phyloP scores from a whole-genome alignment of 2,113 vertebrate genomes.

The Gymnarchus niloticus region DNA sequence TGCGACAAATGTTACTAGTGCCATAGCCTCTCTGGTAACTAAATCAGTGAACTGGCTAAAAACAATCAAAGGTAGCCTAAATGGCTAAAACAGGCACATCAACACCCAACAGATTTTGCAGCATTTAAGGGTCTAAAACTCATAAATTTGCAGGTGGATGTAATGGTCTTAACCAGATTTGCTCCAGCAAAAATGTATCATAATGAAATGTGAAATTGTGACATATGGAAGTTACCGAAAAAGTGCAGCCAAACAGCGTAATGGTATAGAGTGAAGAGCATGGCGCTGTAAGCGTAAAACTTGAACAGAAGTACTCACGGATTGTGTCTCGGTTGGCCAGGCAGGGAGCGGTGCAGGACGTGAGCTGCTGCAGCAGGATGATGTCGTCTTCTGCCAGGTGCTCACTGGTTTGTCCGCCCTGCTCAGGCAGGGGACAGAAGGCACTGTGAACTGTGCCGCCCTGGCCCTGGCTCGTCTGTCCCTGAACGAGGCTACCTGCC shows the following conservation, averaged over 20 bases:
- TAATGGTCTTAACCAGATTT: no score
- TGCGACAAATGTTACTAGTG: slow-evolving; percentile 44
- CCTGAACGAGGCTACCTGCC: slow-evolving; percentile 39
- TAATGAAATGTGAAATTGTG: no score
- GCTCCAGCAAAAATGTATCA: no score
- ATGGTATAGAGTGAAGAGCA: no score
- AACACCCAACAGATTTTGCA: no score
- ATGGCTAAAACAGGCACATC: no score
- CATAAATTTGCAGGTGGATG: no score
- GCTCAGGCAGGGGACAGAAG: slow-evolving; percentile 32
- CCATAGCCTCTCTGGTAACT: slow-evolving; percentile 46
- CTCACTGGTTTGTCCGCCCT: slow-evolving; percentile 37
- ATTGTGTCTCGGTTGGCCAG: slow-evolving; percentile 25
- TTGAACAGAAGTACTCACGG: no score
- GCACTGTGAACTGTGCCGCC: slow-evolving; percentile 42
- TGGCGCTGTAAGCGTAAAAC: no score
- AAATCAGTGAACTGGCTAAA: background rate
- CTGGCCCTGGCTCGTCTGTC: slow-evolving; percentile 43
- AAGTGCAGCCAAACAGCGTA: no score
- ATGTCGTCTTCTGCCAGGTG: slow-evolving; percentile 23
- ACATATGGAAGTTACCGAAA: no score
- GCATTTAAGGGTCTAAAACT: no score
- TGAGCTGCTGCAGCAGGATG: slow-evolving; percentile 38
- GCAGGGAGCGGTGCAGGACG: slow-evolving; percentile 39
- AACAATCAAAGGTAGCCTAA: background rate